A percentile compares a stretch with the other conserved stretches of the same genome.
Conservation (phyloP, 2,113 vertebrate species). For the Mustelus asterias region DNA sequence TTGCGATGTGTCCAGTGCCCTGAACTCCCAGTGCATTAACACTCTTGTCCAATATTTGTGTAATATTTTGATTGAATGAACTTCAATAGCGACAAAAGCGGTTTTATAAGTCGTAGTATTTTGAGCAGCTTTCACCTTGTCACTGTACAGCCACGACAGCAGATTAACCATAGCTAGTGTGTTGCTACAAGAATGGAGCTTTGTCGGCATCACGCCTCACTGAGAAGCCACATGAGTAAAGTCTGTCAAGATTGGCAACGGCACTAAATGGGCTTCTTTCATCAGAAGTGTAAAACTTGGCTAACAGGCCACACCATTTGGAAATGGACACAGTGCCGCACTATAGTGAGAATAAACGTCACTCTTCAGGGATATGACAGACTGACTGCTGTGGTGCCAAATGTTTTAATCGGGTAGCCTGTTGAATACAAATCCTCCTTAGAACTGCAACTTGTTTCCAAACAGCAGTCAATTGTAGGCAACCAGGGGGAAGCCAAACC, state of each 20-base stretch:
- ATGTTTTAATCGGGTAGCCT: constrained; percentile 38
- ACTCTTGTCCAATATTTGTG: not conserved
- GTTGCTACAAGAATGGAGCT: not conserved
- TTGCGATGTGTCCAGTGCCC: not conserved
- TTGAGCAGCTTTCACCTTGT: constrained; percentile 5
- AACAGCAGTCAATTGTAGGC: not conserved
- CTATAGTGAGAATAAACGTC: constrained; percentile 43
- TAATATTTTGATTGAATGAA: constrained; percentile 5
- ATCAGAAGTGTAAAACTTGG: constrained; percentile 43
- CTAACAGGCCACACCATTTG: constrained; percentile 32
- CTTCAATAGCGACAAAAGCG: not conserved
- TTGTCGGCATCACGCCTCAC: not conserved
- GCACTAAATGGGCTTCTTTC: constrained; percentile 40
- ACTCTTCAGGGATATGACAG: constrained; percentile 43
- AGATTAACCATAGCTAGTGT: not conserved
- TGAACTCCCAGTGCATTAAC: not conserved
- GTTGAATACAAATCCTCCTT: constrained; percentile 41
- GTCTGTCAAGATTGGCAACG: constrained; percentile 30
- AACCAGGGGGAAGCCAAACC: not conserved
- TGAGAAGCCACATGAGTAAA: fast-evolving
- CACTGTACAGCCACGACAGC: not conserved
- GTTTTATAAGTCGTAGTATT: not conserved
- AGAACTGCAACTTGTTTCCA: constrained; percentile 28
- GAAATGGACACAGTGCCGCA: constrained; percentile 39
- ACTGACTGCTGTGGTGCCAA: constrained; percentile 42